Conservation (phyloP, 2,113 vertebrate genomes). For the Murina feae region DNA sequence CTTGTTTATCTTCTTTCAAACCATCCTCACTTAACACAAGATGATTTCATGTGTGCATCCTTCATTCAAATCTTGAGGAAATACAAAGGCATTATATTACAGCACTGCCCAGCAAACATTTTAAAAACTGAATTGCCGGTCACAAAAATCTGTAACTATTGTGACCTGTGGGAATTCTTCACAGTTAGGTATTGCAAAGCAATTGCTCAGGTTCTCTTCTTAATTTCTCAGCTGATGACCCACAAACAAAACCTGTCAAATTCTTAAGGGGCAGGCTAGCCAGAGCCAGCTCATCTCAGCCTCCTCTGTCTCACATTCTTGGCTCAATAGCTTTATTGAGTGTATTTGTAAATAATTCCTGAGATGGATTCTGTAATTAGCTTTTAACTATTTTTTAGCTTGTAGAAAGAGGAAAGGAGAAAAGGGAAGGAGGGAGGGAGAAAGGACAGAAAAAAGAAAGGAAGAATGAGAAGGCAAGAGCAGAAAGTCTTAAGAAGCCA, state of each 20-base stretch:
- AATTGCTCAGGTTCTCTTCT: neutral
- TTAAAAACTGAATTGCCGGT: neutral
- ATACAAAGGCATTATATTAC: neutral
- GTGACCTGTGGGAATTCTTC: neutral
- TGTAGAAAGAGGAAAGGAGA: neutral
- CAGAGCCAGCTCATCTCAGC: neutral
- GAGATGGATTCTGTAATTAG: neutral
- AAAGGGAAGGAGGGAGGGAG: too few relatives aligned
- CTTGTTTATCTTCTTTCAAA: neutral
- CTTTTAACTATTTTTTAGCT: neutral
- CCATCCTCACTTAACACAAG: neutral
- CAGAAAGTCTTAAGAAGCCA: neutral
- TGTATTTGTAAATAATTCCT: neutral
- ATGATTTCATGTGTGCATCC: neutral
- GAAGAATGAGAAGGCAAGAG: neutral
- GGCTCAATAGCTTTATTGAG: neutral
- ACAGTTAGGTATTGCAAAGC: neutral
- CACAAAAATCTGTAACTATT: neutral
- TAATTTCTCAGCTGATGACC: rapidly evolving
- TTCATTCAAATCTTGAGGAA: neutral
- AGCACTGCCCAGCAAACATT: neutral
- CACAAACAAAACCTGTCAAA: neutral
- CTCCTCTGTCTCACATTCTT: neutral
- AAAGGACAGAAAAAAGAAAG: neutral
- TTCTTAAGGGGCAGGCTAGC: neutral